A percentile compares a stretch with the other conserved stretches of the same genome.
Conservation (phyloP, 2,113 vertebrate species). For the Poeciliopsis prolifica region DNA sequence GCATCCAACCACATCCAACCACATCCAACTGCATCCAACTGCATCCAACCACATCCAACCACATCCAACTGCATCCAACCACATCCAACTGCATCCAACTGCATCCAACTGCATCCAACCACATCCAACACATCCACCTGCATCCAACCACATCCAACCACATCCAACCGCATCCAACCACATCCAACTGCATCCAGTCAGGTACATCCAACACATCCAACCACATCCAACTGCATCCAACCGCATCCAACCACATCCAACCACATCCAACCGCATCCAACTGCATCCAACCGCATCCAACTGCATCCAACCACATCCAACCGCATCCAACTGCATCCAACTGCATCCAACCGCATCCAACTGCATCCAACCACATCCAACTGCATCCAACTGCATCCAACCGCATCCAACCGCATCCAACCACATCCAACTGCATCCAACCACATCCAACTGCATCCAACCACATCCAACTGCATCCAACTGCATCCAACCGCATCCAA, state of each 20-base stretch:
- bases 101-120: neutral
- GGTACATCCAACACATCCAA: neutral
- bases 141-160: conserved; percentile 82
- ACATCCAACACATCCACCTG: neutral
- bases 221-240: neutral
- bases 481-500: no score
- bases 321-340: conserved; percentile 85
- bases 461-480: no score
- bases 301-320: conserved; percentile 74
- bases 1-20: neutral
- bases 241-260: no score
- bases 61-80: neutral
- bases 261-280: neutral
- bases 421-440: conserved; percentile 84
- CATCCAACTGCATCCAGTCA: no score
- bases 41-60: conserved; percentile 83
- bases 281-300: no score
- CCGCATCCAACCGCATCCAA: no score
- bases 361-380: conserved; percentile 83
- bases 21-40: no score
- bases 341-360: neutral
- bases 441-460: neutral
- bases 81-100: conserved; percentile 82
- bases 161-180: conserved; percentile 65
- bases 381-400: neutral